These are phyloP conservation scores for Tetragnatha versicolor DNA, from an alignment of 1,140 invertebrate genomes.

Conservation along the genomic window DNA sequence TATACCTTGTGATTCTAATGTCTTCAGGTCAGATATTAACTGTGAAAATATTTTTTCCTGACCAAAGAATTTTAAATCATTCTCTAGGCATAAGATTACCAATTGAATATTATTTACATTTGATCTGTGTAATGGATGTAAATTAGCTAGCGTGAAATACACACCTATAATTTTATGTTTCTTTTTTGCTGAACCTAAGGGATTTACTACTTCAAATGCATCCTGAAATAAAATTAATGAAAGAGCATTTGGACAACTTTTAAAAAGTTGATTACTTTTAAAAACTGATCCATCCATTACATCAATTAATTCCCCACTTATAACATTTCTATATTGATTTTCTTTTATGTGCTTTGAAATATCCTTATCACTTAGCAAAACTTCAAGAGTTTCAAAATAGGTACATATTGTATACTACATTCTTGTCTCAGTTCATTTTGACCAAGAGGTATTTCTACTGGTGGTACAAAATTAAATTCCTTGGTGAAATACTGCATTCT, in stretches of 20 bases:
- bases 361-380: too few species aligned
- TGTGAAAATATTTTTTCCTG: neutral
- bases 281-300: conserved; percentile 2
- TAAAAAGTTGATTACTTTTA: neutral
- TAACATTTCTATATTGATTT: neutral
- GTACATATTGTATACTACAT: too few species aligned
- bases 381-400: too few species aligned
- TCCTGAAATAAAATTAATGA: conserved; percentile 5
- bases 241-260: neutral
- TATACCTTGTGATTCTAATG: neutral
- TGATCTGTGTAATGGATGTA: conserved; percentile 5
- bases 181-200: conserved; percentile 8
- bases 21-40: neutral
- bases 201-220: conserved; percentile 12
- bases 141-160: conserved; percentile 10
- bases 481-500: too few species aligned
- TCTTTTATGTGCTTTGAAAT: too few species aligned
- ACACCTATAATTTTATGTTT: conserved; percentile 11
- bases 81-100: neutral
- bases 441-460: too few species aligned
- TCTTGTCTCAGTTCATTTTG: too few species aligned
- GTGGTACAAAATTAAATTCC: too few species aligned
- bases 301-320: neutral
- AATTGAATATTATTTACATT: neutral
- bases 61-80: neutral